These are phyloP conservation scores for Gulo gulo DNA, from an alignment of 2,113 vertebrate genomes.

Conservation along the genomic window DNA sequence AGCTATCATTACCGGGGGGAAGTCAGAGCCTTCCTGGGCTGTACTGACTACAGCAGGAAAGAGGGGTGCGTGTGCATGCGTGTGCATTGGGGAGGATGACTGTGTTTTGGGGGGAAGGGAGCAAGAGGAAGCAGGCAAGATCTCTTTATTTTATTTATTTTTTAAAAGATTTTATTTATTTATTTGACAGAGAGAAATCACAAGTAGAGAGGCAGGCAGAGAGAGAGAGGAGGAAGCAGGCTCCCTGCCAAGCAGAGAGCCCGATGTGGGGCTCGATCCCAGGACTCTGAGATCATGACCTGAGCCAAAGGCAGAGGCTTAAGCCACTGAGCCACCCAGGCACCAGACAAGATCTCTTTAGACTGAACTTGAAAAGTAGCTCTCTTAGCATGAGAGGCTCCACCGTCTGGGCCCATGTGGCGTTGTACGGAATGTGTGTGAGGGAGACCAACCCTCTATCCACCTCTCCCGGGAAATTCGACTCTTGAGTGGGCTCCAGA, in stretches of 20 bases:
- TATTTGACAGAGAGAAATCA: too few relatives aligned
- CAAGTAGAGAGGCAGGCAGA: too few relatives aligned
- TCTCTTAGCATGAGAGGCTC: background rate
- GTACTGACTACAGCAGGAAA: background rate
- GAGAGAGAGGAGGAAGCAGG: too few relatives aligned
- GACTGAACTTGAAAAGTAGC: background rate
- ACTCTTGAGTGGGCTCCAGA: background rate
- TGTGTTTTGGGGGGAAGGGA: background rate
- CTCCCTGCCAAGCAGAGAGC: too few relatives aligned
- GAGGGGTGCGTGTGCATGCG: background rate
- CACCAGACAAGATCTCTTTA: background rate
- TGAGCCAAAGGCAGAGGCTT: too few relatives aligned
- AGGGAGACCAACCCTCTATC: too few relatives aligned
- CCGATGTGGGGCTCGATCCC: too few relatives aligned
- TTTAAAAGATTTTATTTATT: too few relatives aligned
- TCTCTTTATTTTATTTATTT: background rate
- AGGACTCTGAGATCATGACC: too few relatives aligned
- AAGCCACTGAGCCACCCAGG: too few relatives aligned
- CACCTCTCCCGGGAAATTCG: background rate
- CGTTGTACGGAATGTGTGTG: background rate
- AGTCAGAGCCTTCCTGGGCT: background rate
- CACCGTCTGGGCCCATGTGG: background rate
- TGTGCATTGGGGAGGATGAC: background rate
- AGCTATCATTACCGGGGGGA: background rate
- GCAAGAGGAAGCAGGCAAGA: background rate